These are phyloP conservation scores for Eutolmus rufibarbis DNA, from an alignment of 2,888 invertebrate genomes.

Conservation along the genomic window DNA sequence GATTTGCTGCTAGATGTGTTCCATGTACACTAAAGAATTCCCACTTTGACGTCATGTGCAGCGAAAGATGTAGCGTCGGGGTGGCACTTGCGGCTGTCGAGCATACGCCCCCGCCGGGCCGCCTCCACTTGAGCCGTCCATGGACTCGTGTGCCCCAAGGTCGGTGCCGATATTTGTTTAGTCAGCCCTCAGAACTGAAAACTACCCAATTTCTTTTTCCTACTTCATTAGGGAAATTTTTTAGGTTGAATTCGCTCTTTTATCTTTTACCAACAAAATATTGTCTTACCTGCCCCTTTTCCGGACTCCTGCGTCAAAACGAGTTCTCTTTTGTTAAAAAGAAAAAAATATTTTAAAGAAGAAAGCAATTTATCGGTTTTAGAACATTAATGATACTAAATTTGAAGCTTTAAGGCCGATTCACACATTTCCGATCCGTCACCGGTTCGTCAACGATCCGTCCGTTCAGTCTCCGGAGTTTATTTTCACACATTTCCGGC, in stretches of 20 bases:
- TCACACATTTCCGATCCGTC: too few species aligned
- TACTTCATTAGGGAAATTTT: neutral
- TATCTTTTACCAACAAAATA: neutral
- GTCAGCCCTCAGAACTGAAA: neutral
- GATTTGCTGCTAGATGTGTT: conserved; percentile 11
- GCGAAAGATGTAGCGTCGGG: neutral
- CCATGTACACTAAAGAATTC: neutral
- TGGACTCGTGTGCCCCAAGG: neutral
- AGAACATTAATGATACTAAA: neutral
- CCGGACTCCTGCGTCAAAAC: neutral
- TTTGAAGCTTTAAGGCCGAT: neutral
- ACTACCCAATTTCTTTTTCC: neutral
- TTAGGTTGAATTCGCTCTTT: neutral
- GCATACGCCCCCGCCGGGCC: neutral
- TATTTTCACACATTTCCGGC: too few species aligned
- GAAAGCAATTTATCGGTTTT: too few species aligned
- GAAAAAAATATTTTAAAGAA: neutral
- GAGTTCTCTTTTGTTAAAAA: neutral
- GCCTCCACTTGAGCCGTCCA: neutral
- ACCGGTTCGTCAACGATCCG: too few species aligned
- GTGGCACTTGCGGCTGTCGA: neutral
- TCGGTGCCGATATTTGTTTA: neutral
- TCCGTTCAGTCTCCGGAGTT: too few species aligned
- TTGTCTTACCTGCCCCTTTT: neutral
- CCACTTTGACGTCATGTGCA: conserved; percentile 11